These are phyloP conservation scores for Coranthus polyacanthus DNA, from an alignment of 2,797 vertebrate species.

Conservation along the genomic window DNA sequence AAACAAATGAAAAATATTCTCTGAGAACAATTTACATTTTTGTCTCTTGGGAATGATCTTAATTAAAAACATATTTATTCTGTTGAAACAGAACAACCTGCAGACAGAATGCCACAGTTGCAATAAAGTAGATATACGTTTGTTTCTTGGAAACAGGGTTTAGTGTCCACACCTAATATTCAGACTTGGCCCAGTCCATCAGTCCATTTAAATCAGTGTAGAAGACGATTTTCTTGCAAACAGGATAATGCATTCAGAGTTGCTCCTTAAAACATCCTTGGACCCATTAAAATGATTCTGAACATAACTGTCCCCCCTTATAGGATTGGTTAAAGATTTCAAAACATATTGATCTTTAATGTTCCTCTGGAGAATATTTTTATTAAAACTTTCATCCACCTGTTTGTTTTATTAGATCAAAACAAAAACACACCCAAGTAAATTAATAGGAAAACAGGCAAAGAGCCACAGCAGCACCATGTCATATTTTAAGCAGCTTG, in stretches of 20 bases:
- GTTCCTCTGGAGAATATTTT: slow-evolving; percentile 16
- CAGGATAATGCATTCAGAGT: neutral
- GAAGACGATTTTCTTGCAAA: neutral
- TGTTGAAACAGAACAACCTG: no score
- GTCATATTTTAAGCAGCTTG: slow-evolving; percentile 53
- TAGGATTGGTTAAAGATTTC: slow-evolving; percentile 22
- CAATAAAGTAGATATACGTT: no score
- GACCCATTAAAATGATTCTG: slow-evolving; percentile 18
- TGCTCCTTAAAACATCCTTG: slow-evolving; percentile 10
- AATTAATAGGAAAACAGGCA: slow-evolving; percentile 2
- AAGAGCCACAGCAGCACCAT: slow-evolving; percentile 41
- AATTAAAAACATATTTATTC: no score
- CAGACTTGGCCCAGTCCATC: neutral
- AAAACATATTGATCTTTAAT: slow-evolving; percentile 14
- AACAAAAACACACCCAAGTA: slow-evolving; percentile 11
- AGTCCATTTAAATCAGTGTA: no score
- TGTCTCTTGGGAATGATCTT: no score
- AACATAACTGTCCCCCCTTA: neutral
- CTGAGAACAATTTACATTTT: no score
- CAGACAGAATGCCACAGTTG: no score
- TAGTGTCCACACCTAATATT: no score
- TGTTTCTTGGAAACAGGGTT: no score
- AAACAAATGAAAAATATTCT: no score
- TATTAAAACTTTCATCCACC: slow-evolving; percentile 6
- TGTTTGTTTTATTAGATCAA: slow-evolving; percentile 30